Evolutionary conservation across 1,140 invertebrate species (phyloP).

Genomic region (Ylistrum balloti): DNA sequence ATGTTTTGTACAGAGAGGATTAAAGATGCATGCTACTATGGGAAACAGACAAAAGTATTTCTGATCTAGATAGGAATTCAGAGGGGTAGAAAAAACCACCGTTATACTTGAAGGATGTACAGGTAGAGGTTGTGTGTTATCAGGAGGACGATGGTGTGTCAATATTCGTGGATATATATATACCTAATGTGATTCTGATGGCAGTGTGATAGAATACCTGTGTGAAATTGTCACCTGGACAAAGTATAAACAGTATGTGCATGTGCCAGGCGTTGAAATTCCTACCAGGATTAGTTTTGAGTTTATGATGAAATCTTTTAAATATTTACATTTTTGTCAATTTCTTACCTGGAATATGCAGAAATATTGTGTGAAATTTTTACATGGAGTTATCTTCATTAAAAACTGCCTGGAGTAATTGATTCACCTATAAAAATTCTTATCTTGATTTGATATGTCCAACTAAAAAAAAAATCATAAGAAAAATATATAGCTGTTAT

Average conservation of each 20-base stretch:
- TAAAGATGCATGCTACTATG: neutral
- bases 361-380: neutral
- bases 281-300: neutral
- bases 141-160: neutral
- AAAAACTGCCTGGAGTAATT: neutral
- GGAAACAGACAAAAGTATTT: neutral
- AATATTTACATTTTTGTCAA: neutral
- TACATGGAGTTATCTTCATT: neutral
- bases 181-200: neutral
- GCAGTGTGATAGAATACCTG: slow-evolving; percentile 33
- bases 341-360: neutral
- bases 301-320: neutral
- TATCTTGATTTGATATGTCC: neutral
- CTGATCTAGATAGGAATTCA: neutral
- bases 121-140: neutral
- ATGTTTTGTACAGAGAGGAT: neutral
- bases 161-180: neutral
- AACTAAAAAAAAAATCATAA: neutral
- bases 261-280: neutral
- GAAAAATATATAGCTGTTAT: neutral
- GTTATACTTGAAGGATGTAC: neutral
- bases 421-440: neutral
- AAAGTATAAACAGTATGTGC: neutral
- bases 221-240: slow-evolving; percentile 1
- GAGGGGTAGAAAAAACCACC: too few species aligned